Conservation (phyloP, 2,888 invertebrate species). For the Eueremaeus valkanovi region DNA sequence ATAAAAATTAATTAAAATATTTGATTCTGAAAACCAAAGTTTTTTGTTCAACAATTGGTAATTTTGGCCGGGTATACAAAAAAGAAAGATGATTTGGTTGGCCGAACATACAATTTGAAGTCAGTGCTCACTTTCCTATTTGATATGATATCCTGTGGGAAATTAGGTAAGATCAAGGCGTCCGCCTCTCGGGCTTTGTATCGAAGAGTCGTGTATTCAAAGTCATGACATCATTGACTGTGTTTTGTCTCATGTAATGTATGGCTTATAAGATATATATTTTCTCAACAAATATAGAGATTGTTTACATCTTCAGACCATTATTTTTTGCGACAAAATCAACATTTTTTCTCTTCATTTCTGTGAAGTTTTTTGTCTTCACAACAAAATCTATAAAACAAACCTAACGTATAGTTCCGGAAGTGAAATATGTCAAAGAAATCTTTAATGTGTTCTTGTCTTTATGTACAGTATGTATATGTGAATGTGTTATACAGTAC, state of each 20-base stretch:
- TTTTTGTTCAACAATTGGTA: constrained; percentile 20
- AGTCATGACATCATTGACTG: constrained; percentile 27
- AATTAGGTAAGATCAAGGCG: constrained; percentile 34
- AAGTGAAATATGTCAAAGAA: background rate
- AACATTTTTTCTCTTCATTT: background rate
- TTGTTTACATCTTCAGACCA: constrained; percentile 18
- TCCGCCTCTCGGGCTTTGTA: background rate
- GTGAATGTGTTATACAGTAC: background rate
- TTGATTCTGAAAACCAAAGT: no score
- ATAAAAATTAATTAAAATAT: no score
- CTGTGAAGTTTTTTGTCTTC: background rate
- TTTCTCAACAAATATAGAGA: background rate
- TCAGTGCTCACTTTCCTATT: constrained; percentile 13
- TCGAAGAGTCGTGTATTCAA: background rate
- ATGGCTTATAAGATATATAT: background rate
- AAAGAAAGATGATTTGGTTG: constrained; percentile 8
- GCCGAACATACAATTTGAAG: background rate
- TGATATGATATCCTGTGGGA: constrained; percentile 15
- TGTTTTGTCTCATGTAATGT: constrained; percentile 5
- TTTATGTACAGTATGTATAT: background rate
- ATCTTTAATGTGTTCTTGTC: background rate
- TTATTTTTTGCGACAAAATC: background rate
- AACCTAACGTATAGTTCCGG: background rate
- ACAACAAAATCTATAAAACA: background rate
- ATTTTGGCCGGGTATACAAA: background rate